These are phyloP conservation scores for Muschampia plurimacula DNA, from an alignment of 2,888 invertebrate species.

Conservation along the genomic window DNA sequence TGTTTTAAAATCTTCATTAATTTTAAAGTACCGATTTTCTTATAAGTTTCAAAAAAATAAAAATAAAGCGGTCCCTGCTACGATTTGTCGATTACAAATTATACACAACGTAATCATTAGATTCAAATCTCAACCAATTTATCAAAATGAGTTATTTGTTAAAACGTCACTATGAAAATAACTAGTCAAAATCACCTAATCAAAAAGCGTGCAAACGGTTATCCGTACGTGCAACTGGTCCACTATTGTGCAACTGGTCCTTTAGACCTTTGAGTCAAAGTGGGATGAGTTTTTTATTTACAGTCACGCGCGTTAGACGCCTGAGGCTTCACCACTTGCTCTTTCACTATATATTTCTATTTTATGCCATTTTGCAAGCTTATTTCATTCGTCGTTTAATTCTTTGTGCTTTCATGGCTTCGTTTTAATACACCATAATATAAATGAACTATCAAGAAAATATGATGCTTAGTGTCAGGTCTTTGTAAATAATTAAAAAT, in stretches of 20 bases:
- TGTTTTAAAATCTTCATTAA: no score
- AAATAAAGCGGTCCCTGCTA: no score
- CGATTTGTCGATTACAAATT: no score
- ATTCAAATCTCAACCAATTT: no score
- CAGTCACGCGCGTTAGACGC: slow-evolving; percentile 12
- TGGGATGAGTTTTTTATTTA: slow-evolving; percentile 5
- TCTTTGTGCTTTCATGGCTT: not conserved
- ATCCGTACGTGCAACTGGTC: not conserved
- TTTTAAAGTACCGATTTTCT: no score
- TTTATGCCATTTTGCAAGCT: slow-evolving; percentile 2
- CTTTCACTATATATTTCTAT: slow-evolving; percentile 13
- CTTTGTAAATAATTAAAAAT: no score
- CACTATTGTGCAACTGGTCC: slow-evolving; percentile 12
- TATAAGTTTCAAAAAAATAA: no score
- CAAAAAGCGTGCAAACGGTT: not conserved
- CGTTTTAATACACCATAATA: not conserved
- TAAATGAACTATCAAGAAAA: not conserved
- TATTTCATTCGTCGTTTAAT: not conserved
- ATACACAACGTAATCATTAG: no score
- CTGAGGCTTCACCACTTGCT: slow-evolving; percentile 21
- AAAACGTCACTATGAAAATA: not conserved
- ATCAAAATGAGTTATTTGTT: not conserved
- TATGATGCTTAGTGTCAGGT: no score
- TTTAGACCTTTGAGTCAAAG: not conserved
- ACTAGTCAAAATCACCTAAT: not conserved